Base-by-base conservation (phyloP, 2,113 vertebrate genomes). In the Macaca fascicularis region DNA sequence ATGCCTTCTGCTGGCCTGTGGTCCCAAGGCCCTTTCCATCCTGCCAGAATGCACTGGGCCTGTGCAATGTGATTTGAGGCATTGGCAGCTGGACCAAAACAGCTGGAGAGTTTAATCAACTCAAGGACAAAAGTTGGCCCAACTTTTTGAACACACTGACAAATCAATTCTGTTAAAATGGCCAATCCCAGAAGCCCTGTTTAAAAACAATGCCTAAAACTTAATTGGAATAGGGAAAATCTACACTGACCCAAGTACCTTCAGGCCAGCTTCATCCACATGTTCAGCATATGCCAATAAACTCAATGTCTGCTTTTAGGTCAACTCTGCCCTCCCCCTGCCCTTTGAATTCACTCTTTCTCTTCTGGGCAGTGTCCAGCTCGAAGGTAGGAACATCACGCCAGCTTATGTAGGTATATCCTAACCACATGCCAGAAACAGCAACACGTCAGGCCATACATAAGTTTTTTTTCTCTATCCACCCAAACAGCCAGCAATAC, bases 361-460 rank as follows among this genome's bases (percentile, higher is more conserved):
- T 72, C 30, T 93, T 70, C 87, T 69, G 30, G 12, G 35, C 23
- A 75, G 70, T 50, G 22, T 70, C n/a, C 27, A 13, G 3, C 1
- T n/a, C 13, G 7, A 45, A 74, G 38, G 5, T 78, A 32, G 11
- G 8, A 23, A n/a, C 20, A 27, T 12, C 10, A 25, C n/a, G 12
- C 45, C 2, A 22, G 13, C 13, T 38, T 32, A 19, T 19, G 69
- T 74, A 52, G 52, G 20, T 52, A 69, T 40, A 3, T 75, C 70
- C 35, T 22, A 45, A 38, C 52, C 76, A 55, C 40, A 57, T 2
- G 16, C 13, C 38, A 20, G 9, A 32, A 40, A 55, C 11, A 1
- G 20, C 35, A 50, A 57, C 3, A 2, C 1, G 0, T 45, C 67
- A 11, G 55, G 10, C 64, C 38, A 14, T 4, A 30, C 0, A 1